Percentiles rank a stretch among this genome's conserved stretches.
phyloP scores from a whole-genome alignment of 2,113 vertebrate genomes.

The Chrysemys picta region DNA sequence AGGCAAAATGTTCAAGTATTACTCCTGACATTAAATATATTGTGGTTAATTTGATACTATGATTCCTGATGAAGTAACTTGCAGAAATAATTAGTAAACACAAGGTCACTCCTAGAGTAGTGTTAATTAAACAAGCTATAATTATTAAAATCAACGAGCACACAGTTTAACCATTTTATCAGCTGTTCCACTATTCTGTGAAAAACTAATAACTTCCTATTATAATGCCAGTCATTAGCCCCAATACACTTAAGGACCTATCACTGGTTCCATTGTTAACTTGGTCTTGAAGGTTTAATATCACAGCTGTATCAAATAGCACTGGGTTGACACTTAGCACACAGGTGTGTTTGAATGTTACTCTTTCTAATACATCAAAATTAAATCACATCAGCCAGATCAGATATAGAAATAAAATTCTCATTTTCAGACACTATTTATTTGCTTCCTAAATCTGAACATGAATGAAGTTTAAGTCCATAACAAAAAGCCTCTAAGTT shows the following conservation, averaged over 20 bases:
- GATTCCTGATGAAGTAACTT: neutral
- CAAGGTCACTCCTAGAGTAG: neutral
- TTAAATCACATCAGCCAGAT: neutral
- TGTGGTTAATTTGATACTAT: neutral
- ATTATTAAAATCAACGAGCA: neutral
- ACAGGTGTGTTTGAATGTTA: neutral
- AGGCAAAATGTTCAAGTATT: neutral
- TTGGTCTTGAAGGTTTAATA: constrained; percentile 34
- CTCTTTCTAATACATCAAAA: neutral
- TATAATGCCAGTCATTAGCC: neutral
- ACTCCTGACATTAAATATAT: constrained; percentile 21
- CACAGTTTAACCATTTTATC: constrained; percentile 1
- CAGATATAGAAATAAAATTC: neutral
- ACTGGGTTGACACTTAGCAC: neutral
- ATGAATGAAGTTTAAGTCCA: neutral
- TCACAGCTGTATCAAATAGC: constrained; percentile 46
- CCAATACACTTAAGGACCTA: neutral
- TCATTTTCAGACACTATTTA: neutral
- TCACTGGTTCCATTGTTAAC: constrained; percentile 35
- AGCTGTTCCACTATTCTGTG: neutral
- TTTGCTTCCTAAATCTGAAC: neutral
- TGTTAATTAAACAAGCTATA: neutral
- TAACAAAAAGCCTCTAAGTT: neutral
- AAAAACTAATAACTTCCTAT: neutral
- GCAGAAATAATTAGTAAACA: constrained; percentile 51